These are phyloP conservation scores for Murina feae DNA, from an alignment of 2,113 vertebrate genomes.

Conservation along the genomic window DNA sequence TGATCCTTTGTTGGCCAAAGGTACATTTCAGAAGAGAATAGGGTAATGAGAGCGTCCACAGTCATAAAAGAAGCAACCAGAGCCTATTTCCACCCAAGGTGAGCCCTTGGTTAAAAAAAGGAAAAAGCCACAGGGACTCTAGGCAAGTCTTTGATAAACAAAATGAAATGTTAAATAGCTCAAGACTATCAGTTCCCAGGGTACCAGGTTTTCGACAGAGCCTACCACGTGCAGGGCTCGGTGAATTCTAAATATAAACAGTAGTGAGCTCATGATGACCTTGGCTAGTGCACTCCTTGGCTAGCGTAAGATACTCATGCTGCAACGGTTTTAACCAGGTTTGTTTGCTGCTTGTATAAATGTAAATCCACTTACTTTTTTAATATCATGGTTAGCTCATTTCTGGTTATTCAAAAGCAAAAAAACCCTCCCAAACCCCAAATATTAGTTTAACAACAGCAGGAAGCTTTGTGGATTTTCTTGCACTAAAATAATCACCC, in stretches of 20 bases:
- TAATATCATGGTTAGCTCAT: background rate
- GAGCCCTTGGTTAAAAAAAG: conserved; percentile 3
- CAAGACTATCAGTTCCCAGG: background rate
- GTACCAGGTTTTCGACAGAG: background rate
- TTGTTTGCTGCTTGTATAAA: conserved; percentile 1
- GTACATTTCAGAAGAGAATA: background rate
- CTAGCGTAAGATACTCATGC: background rate
- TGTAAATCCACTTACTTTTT: conserved; percentile 40
- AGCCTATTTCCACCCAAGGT: background rate
- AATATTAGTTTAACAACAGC: background rate
- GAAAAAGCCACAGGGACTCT: background rate
- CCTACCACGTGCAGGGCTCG: background rate
- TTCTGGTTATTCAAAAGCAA: conserved; percentile 25
- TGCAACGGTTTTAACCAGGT: background rate
- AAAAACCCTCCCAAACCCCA: background rate
- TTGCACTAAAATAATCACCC: background rate
- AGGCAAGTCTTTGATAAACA: background rate
- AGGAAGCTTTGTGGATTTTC: background rate
- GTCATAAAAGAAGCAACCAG: background rate
- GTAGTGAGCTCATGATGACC: background rate
- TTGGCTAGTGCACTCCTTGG: background rate
- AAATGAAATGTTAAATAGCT: background rate
- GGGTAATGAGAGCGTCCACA: background rate
- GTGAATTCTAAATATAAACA: conserved; percentile 33
- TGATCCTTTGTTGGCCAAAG: background rate